These are phyloP conservation scores for Scaptodrosophila lebanonensis DNA, from an alignment of 1,140 invertebrate species.

Conservation along the genomic window DNA sequence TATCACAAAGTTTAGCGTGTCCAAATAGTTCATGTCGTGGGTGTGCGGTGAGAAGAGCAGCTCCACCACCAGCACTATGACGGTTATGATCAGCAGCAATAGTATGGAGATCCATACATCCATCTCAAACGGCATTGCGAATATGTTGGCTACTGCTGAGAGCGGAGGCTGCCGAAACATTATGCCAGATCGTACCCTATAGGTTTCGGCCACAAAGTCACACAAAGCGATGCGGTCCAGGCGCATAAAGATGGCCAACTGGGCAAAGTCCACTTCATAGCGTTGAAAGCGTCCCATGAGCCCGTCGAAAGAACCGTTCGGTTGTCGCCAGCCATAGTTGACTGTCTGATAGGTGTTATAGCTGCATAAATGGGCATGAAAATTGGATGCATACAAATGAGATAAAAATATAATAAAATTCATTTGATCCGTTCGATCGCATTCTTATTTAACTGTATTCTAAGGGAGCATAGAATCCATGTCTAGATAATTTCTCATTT, in stretches of 20 bases:
- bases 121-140: constrained; percentile 81
- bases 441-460: too few species aligned
- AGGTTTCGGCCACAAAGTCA: constrained; percentile 79
- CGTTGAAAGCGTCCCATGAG: constrained; percentile 79
- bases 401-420: too few species aligned
- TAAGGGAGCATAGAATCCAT: too few species aligned
- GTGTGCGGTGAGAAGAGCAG: constrained; percentile 50
- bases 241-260: constrained; percentile 79
- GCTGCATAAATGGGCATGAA: constrained; percentile 42
- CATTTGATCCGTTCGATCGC: too few species aligned
- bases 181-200: constrained; percentile 77
- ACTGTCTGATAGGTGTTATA: constrained; percentile 78
- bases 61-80: constrained; percentile 52
- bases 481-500: too few species aligned
- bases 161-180: constrained; percentile 83
- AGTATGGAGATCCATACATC: constrained; percentile 81
- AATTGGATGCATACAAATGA: too few species aligned
- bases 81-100: constrained; percentile 62
- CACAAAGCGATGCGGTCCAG: constrained; percentile 78
- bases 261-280: constrained; percentile 78
- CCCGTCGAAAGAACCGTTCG: constrained; percentile 79
- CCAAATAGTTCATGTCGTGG: constrained; percentile 70
- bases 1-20: constrained; percentile 78
- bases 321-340: constrained; percentile 78
- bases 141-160: constrained; percentile 83